Conservation (phyloP, 2,797 vertebrate genomes). For the Sebastes hubbsi region DNA sequence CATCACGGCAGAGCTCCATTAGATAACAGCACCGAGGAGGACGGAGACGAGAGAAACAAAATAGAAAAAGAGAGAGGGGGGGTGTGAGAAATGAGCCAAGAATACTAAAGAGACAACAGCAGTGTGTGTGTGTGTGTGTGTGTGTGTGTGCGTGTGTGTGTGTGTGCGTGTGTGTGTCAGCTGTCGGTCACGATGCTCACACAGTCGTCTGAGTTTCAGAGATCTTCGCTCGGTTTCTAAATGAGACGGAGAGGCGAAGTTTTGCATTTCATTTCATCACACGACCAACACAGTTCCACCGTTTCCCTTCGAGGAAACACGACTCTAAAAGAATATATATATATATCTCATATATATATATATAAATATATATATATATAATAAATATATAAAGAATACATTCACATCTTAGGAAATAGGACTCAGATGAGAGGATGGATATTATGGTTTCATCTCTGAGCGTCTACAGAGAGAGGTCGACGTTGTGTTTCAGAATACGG, state of each 20-base stretch:
- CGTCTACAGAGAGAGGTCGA: background rate
- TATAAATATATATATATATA: too few relatives aligned
- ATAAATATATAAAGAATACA: background rate
- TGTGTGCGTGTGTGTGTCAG: background rate
- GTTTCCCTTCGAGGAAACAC: background rate
- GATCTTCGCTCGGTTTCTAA: background rate
- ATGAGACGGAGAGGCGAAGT: background rate
- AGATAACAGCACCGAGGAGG: constrained; percentile 53
- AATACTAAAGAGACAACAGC: constrained; percentile 51
- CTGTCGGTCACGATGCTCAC: background rate
- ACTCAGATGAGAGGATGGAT: background rate
- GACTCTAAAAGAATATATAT: background rate
- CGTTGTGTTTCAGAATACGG: background rate
- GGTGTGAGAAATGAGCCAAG: constrained; percentile 32
- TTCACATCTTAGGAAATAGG: background rate
- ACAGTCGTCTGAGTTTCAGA: background rate
- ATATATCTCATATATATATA: too few relatives aligned
- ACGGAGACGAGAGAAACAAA: constrained; percentile 36
- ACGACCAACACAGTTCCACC: background rate
- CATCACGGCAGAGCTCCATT: constrained; percentile 53
- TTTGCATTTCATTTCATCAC: background rate
- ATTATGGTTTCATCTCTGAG: background rate
- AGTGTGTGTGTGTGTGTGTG: background rate
- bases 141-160: background rate
- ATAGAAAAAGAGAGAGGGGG: constrained; percentile 13